A percentile compares a stretch with the other conserved stretches of the same genome.
phyloP scores from a whole-genome alignment of 2,797 vertebrate species.

The Cuniculus paca region DNA sequence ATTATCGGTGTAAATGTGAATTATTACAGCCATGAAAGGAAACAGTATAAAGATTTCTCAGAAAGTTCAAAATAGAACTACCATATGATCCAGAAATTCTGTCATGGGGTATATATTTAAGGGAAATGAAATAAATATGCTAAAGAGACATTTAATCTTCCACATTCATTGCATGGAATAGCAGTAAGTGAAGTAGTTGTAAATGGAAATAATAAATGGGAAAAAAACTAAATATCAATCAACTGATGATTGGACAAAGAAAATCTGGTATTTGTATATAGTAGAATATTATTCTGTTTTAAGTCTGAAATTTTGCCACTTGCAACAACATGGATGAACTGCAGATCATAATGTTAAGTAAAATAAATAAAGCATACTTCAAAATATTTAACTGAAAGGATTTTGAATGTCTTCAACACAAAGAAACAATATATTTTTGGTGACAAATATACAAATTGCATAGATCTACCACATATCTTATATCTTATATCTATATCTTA shows the following conservation, averaged over 20 bases:
- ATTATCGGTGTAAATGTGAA: not conserved
- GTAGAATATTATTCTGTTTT: not conserved
- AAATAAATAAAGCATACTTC: not conserved
- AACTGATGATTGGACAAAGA: not conserved
- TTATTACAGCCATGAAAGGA: not conserved
- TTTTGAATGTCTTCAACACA: not conserved
- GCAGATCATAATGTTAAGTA: no score
- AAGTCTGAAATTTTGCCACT: not conserved
- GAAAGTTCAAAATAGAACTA: not conserved
- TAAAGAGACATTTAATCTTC: not conserved
- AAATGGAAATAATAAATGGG: no score
- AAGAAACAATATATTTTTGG: not conserved
- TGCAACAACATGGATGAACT: not conserved
- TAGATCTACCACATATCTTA: no score
- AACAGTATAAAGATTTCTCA: not conserved
- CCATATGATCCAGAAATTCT: not conserved
- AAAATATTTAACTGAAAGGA: not conserved
- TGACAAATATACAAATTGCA: not conserved
- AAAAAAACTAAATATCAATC: not conserved
- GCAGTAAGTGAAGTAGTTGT: not conserved
- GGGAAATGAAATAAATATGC: not conserved
- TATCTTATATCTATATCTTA: no score
- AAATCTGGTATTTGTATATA: not conserved
- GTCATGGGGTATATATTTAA: not conserved
- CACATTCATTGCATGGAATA: not conserved